These are phyloP conservation scores for Tinamus major DNA, from an alignment of 2,797 vertebrate species.

Conservation along the genomic window DNA sequence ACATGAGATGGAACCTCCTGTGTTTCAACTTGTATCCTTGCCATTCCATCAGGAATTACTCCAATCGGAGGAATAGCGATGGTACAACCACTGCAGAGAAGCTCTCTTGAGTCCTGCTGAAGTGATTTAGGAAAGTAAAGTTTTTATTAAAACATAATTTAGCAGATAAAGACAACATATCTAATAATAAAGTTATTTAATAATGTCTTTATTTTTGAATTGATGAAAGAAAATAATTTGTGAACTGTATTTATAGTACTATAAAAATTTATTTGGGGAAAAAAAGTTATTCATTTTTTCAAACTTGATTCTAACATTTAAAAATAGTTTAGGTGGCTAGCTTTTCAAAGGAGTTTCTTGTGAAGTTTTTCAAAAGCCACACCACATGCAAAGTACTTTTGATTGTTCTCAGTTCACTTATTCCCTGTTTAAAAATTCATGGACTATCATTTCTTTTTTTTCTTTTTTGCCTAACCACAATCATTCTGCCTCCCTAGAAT, in stretches of 20 bases:
- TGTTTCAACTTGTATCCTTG: no score
- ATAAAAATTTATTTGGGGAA: neutral
- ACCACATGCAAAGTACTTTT: neutral
- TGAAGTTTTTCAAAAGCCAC: neutral
- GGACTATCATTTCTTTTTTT: slow-evolving; percentile 6
- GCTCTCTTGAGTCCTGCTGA: neutral
- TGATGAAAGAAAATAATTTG: neutral
- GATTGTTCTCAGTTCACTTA: neutral
- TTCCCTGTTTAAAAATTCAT: slow-evolving; percentile 48
- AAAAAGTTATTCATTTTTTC: neutral
- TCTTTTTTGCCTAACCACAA: neutral
- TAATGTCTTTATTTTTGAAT: neutral
- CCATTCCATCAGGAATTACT: neutral
- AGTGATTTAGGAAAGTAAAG: neutral
- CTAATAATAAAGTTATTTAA: slow-evolving; percentile 6
- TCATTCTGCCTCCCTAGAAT: neutral
- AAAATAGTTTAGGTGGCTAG: neutral
- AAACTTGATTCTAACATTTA: neutral
- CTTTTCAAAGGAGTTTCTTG: neutral
- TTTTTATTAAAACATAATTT: neutral
- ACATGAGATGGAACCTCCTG: no score
- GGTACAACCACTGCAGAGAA: neutral
- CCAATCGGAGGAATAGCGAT: neutral
- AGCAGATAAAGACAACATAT: neutral
- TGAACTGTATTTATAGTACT: neutral